Base-by-base conservation (phyloP, 2,888 invertebrate species). In the Bombylius discolor region DNA sequence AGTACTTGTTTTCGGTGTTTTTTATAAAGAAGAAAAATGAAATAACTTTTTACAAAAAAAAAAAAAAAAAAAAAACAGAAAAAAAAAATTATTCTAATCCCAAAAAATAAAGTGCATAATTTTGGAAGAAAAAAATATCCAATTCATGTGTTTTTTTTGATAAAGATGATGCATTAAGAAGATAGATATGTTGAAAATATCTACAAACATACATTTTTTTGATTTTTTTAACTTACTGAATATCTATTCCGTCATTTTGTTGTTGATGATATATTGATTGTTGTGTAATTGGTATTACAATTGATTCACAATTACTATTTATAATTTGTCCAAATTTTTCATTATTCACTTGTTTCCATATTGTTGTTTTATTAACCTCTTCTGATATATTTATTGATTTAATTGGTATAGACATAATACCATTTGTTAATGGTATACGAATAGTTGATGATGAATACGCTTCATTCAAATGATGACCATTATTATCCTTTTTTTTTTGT, bases 261-360 rank as follows among this genome's bases (percentile, higher is more conserved):
- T 73, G 73, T 47, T 8, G 39, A 11, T 42, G 39, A 5, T 42
- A 11, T 4, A 11, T 7, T 42, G 4, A 11, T 42, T 42, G 7
- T 44, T 70, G 71, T 60, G 71, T 67, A 59, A 70, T 69, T 56
- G 70, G 62, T 53, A 53, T 54, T 49, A 49, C 54, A 45, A 34
- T 54, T 44, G 51, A 51, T 55, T 71, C 71, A 57, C 68, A 70
- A 54, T 67, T 54, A 52, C 31, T 39, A 52, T 23, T 39, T 50
- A 36, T 49, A 47, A 36, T 36, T 42, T 42, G 4, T 5, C 39
- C 5, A 42, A 42, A 42, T 42, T 63, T 70, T 60, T 78, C 79
- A 65, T 84, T 84, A 70, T 89, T 90, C 13, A 91, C 87, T 74
- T 91, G 89, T 68, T 91, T 89, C 96, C 96, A 97, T 67, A 96